Percentiles rank a stretch among this genome's conserved stretches.
These are phyloP conservation scores for Aethes cnicana DNA, from an alignment of 2,888 invertebrate genomes.

Conservation along the genomic window DNA sequence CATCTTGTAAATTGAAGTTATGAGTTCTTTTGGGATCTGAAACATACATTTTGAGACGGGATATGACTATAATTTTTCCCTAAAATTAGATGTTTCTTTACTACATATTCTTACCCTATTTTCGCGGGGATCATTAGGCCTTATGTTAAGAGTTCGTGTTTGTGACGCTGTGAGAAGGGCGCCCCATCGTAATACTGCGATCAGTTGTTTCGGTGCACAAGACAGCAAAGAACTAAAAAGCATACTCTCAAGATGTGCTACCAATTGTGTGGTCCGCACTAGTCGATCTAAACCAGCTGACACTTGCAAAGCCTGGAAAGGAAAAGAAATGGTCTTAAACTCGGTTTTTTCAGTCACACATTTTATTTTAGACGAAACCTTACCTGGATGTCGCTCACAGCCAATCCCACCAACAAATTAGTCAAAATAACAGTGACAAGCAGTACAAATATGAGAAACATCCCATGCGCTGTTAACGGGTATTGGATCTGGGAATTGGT, in stretches of 20 bases:
- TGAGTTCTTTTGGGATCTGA: constrained; percentile 88
- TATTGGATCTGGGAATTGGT: constrained; percentile 81
- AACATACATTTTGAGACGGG: constrained; percentile 33
- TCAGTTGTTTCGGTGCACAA: constrained; percentile 84
- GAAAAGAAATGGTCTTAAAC: too few species aligned
- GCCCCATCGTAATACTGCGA: constrained; percentile 86
- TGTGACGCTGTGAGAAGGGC: constrained; percentile 89
- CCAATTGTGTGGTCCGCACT: constrained; percentile 90
- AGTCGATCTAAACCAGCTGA: constrained; percentile 90
- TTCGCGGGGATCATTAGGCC: constrained; percentile 92
- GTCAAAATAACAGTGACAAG: constrained; percentile 91
- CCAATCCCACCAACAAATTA: constrained; percentile 91
- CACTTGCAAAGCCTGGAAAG: constrained; percentile 86
- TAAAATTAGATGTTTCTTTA: background rate
- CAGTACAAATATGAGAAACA: constrained; percentile 89
- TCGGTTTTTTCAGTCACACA: background rate
- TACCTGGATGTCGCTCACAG: constrained; percentile 91
- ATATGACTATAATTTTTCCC: background rate
- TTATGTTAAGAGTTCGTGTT: constrained; percentile 87
- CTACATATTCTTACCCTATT: constrained; percentile 75
- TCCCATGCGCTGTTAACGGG: constrained; percentile 87
- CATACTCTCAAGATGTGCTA: constrained; percentile 91
- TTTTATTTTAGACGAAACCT: constrained; percentile 3
- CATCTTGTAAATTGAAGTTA: constrained; percentile 87
- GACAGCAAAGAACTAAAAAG: constrained; percentile 89